Percentiles rank a stretch among this genome's conserved stretches.
Conservation (phyloP, 2,888 invertebrate species). For the Caenorhabditis zanzibari region DNA sequence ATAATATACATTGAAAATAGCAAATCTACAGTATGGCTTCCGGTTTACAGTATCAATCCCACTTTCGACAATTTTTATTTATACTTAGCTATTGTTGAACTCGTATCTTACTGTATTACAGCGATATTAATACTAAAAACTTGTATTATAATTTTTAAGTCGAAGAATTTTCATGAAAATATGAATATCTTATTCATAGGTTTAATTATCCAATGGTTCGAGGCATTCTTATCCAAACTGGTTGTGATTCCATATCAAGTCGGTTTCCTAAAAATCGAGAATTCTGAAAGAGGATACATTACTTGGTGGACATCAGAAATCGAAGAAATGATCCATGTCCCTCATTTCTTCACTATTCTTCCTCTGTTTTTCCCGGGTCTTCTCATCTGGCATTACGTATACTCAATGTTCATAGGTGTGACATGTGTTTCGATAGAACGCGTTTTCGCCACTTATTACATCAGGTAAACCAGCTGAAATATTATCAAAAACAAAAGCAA, state of each 20-base stretch:
- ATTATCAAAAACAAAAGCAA: constrained; percentile 6
- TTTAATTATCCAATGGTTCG: constrained; percentile 43
- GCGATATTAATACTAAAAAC: constrained; percentile 27
- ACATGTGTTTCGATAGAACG: constrained; percentile 38
- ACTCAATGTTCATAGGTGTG: constrained; percentile 56
- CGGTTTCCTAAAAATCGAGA: constrained; percentile 20
- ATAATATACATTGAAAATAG: constrained; percentile 31
- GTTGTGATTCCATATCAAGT: constrained; percentile 44
- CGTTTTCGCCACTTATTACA: constrained; percentile 41
- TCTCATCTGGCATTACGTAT: constrained; percentile 57
- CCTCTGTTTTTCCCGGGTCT: constrained; percentile 33
- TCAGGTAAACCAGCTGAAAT: constrained; percentile 16
- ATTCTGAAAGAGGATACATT: constrained; percentile 17
- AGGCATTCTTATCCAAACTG: constrained; percentile 38
- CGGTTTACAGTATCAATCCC: constrained; percentile 32
- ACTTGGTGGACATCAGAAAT: constrained; percentile 53
- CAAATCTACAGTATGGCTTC: constrained; percentile 28
- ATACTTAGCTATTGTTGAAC: neutral
- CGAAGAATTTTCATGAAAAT: constrained; percentile 38
- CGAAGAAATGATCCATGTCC: constrained; percentile 25
- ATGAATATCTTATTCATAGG: constrained; percentile 40
- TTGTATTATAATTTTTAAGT: constrained; percentile 33
- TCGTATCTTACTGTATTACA: constrained; percentile 27
- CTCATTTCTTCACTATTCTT: constrained; percentile 1
- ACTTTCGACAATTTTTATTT: constrained; percentile 6